Conservation (phyloP, 1,140 invertebrate species). For the Halesus radiatus region DNA sequence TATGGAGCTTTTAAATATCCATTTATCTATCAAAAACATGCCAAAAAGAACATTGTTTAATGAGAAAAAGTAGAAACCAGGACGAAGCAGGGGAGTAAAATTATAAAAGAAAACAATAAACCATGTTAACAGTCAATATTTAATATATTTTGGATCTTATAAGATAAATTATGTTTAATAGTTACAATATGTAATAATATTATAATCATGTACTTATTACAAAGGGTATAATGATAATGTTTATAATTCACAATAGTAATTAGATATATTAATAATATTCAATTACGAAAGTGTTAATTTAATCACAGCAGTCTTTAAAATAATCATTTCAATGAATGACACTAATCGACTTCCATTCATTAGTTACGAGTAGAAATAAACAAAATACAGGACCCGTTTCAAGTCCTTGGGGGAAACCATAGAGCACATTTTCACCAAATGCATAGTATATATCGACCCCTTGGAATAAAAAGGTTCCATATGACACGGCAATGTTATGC, state of each 20-base stretch:
- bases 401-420: too few relatives aligned
- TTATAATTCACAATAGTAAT: conserved; percentile 8
- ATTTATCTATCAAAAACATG: too few relatives aligned
- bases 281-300: conserved; percentile 33
- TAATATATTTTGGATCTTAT: conserved; percentile 45
- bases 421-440: too few relatives aligned
- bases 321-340: conserved; percentile 8
- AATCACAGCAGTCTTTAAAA: conserved; percentile 42
- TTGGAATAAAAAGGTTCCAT: too few relatives aligned
- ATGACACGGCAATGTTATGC: too few relatives aligned
- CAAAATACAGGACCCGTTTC: too few relatives aligned
- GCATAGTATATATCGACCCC: too few relatives aligned
- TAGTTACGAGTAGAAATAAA: not conserved
- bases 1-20: too few relatives aligned
- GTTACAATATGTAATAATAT: conserved; percentile 29
- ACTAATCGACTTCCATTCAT: not conserved
- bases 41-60: too few relatives aligned
- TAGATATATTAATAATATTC: conserved; percentile 1
- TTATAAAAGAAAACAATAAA: not conserved
- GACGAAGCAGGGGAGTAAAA: too few relatives aligned
- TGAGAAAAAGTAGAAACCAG: too few relatives aligned
- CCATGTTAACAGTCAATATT: conserved; percentile 33
- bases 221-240: conserved; percentile 18
- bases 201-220: conserved; percentile 26
- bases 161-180: conserved; percentile 36